Base-by-base conservation (phyloP, 2,113 vertebrate genomes). In the Thinocorus orbignyianus region DNA sequence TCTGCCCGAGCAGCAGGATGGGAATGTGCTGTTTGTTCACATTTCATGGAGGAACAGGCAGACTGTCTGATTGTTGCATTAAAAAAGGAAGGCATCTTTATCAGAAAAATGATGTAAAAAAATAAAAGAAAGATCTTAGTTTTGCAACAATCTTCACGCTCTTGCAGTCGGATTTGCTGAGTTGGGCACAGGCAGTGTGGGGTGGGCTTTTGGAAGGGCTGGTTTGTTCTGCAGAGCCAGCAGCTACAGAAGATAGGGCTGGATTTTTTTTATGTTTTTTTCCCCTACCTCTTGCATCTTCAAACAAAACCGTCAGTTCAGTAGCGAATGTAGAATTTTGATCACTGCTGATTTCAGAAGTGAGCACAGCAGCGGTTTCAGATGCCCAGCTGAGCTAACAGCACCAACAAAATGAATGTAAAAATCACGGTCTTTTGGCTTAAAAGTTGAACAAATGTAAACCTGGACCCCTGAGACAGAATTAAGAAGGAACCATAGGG, bases 1-100 rank as follows among this genome's bases (percentile, higher is more conserved):
- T 49, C 82, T 77, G 55, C 25, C 46, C 13, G 58, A 55, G 51
- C 5, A 44, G 81, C 93, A 90, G 88, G 90, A 90, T 86, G 86
- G 28, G 90, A 88, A 88, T 74, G 86, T 90, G 82, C 92, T 90
- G 90, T 62, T 94, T 74, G 88, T 10, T 96, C 93, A 52, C 57
- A 76, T 93, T 94, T 92, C 80, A 37, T 44, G 88, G 83, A 52
- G 88, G 65, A 74, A 26, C 3, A 28, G 80, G 92, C 96, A 91
- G 92, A 26, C 73, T 72, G 82, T 52, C 86, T 83, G 65, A 28
- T 54, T 89, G 80, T 78, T 83, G 69, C 86, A 48, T 86, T 92
- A n/a, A 66, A 96, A 55, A 83, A 84, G 61, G 65, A 70, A 92
- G 35, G 48, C 44, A 22, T 91, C 92, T 93, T 87, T 94, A 87